Base-by-base conservation (phyloP, 2,797 vertebrate genomes). In the Microctenopoma stevenorrisi region DNA sequence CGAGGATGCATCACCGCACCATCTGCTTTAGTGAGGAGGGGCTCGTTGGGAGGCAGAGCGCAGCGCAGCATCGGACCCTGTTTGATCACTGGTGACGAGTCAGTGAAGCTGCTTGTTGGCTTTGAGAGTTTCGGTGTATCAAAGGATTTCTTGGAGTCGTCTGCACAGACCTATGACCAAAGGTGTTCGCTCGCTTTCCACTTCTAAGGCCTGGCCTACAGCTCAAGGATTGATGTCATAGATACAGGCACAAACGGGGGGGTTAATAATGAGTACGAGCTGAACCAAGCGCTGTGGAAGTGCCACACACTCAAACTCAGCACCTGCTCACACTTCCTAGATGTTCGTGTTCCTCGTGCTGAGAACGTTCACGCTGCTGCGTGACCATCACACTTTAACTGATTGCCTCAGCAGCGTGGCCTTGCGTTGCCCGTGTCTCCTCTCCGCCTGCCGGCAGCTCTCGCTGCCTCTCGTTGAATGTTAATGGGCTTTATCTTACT, bases 331-430 rank as follows among this genome's bases (percentile, higher is more conserved):
- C 3, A 15, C 16, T 22, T 47, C 4, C 22, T 8, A 16, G 43
- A 46, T 46, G 43, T n/a, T n/a, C n/a, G 15, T n/a, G 15, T 46
- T 16, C 43, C 43, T n/a, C 43, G 16, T 7, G 43, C 2, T 15
- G 7, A 25, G 58, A 60, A 5, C 58, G 9, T 37, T 44, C 57
- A 48, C 66, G 44, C 73, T 60, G 79, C 69, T 69, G 75, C 67
- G 25, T 40, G 49, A 69, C 83, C 59, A 44, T 51, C 62, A 30
- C 40, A 18, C 65, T 48, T 37, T 86, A 84, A 91, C 64, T 80
- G 87, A 90, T 86, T 83, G 78, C 88, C 80, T 86, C 82, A 78
- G 90, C 88, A 87, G 86, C 60, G 66, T 80, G 58, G 84, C 81
- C 48, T 85, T 82, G 85, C 87, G 73, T 70, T 82, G 79, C 74